phyloP scores from a whole-genome alignment of 2,797 vertebrate species.

The Sebastes matsubarae region DNA sequence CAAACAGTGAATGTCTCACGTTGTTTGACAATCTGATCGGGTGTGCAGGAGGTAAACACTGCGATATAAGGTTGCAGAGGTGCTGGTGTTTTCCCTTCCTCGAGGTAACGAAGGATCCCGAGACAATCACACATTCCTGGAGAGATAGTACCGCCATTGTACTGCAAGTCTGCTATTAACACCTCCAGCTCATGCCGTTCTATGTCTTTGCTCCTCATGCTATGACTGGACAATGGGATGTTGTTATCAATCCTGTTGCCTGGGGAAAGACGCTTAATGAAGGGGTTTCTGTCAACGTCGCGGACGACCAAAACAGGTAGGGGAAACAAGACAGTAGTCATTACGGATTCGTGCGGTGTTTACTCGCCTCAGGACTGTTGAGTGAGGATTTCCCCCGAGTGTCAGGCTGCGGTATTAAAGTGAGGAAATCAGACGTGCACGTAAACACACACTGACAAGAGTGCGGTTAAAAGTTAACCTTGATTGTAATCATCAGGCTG shows the following conservation, averaged over 20 bases:
- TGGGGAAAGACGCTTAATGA: conserved; percentile 32
- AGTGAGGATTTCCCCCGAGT: conserved; percentile 51
- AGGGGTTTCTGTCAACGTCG: background rate
- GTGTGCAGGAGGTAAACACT: background rate
- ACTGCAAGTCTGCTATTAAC: conserved; percentile 28
- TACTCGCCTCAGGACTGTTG: conserved; percentile 47
- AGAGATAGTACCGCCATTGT: conserved; percentile 54
- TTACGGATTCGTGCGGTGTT: conserved; percentile 48
- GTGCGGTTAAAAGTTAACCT: background rate
- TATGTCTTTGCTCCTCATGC: conserved; percentile 5
- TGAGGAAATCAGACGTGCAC: conserved; percentile 2
- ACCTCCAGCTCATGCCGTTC: conserved; percentile 16
- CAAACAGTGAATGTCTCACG: background rate
- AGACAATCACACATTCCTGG: conserved; percentile 34
- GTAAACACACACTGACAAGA: background rate
- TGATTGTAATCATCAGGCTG: conserved; percentile 19
- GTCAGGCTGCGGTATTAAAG: conserved; percentile 20
- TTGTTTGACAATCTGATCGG: conserved; percentile 38
- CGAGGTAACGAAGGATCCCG: conserved; percentile 27
- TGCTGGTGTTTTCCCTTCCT: background rate
- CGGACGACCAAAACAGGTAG: conserved; percentile 53
- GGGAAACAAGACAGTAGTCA: conserved; percentile 64
- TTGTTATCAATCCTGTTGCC: conserved; percentile 49
- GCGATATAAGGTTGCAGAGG: conserved; percentile 31
- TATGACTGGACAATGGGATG: conserved; percentile 39